Conservation (phyloP, 1,140 invertebrate species). For the Leptinotarsa lineolata region DNA sequence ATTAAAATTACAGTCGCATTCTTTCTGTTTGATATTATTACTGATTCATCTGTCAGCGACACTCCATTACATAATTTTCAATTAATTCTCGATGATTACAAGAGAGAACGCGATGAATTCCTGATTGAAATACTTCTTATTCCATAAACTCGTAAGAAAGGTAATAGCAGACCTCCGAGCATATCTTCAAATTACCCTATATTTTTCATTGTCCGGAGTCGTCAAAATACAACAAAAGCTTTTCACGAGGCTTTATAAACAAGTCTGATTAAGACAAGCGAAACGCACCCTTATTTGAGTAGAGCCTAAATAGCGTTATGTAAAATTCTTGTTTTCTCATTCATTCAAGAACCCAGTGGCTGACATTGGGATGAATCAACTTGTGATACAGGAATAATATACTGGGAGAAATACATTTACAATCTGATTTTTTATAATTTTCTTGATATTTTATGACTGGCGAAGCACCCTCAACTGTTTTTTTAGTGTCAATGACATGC, state of each 20-base stretch:
- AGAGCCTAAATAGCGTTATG: slow-evolving; percentile 42
- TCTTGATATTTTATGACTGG: no score
- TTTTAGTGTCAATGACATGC: no score
- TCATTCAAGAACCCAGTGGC: slow-evolving; percentile 32
- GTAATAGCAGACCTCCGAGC: slow-evolving; percentile 24
- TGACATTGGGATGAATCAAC: not conserved
- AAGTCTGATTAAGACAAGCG: slow-evolving; percentile 54
- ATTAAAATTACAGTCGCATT: no score
- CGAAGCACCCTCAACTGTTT: no score
- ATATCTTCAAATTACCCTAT: slow-evolving; percentile 48
- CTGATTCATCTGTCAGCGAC: no score
- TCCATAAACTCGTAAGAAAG: slow-evolving; percentile 20
- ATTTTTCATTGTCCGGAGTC: slow-evolving; percentile 50
- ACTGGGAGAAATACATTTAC: no score
- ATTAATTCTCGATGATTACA: not conserved
- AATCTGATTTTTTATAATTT: no score
- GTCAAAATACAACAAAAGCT: slow-evolving; percentile 52
- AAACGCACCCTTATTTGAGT: slow-evolving; percentile 37
- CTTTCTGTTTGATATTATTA: no score
- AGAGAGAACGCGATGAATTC: not conserved
- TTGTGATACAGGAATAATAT: no score
- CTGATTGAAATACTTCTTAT: not conserved
- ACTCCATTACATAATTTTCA: no score
- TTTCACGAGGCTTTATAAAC: slow-evolving; percentile 50
- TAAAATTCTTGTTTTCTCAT: slow-evolving; percentile 47